phyloP scores from a whole-genome alignment of 2,888 invertebrate genomes.

The Seira sanloemensis region DNA sequence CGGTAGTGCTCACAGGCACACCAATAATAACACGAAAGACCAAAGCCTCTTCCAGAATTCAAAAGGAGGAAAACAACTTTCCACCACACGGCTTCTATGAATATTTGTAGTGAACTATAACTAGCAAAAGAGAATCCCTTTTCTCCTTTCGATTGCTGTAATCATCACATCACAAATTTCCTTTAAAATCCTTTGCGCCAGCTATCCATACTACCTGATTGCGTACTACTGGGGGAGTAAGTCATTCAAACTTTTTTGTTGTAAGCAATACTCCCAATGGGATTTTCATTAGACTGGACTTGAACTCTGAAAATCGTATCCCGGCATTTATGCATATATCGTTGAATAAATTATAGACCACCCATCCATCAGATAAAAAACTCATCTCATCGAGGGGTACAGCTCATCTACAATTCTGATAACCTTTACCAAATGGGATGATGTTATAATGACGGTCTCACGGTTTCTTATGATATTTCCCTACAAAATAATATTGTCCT shows the following conservation, averaged over 20 bases:
- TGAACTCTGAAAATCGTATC: not conserved
- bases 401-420: constrained; percentile 53
- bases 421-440: constrained; percentile 43
- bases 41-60: constrained; percentile 2
- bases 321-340: not conserved
- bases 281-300: constrained; percentile 1
- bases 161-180: constrained; percentile 50
- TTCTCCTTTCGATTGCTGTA: constrained; percentile 26
- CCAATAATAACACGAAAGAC: constrained; percentile 23
- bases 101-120: constrained; percentile 1
- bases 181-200: not conserved
- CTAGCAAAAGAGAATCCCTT: constrained; percentile 1
- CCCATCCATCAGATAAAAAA: constrained; percentile 57
- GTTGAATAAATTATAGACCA: constrained; percentile 39
- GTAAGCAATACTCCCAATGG: not conserved
- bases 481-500: not conserved
- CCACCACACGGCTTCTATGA: not conserved
- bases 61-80: not conserved
- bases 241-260: constrained; percentile 37
- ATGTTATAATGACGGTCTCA: constrained; percentile 42
- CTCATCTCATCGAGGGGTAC: constrained; percentile 32
- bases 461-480: constrained; percentile 44
- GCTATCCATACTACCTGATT: not conserved
- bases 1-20: constrained; percentile 56
- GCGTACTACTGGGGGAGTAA: constrained; percentile 22